Evolutionary conservation across 64 coral and sea anemone genomes (phyloP).

Genomic region (Exaiptasia diaphana): DNA sequence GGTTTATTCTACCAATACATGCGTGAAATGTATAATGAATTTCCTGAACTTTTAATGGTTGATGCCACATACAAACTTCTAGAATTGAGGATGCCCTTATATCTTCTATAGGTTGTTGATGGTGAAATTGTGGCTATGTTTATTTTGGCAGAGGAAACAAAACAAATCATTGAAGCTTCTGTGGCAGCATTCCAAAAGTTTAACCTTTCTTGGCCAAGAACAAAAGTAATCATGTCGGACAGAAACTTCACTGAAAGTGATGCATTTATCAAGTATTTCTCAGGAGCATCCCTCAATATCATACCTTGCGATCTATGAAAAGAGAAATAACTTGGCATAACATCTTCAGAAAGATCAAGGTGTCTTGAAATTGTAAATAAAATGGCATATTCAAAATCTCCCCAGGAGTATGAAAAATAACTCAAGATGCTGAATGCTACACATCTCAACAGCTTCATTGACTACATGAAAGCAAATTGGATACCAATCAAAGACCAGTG

Average conservation of each 20-base stretch:
- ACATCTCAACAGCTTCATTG: slow-evolving; percentile 17
- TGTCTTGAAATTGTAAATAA: slow-evolving; percentile 20
- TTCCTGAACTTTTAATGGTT: slow-evolving; percentile 59
- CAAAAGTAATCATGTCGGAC: slow-evolving; percentile 66
- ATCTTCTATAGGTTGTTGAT: slow-evolving; percentile 52
- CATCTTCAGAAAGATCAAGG: slow-evolving; percentile 42
- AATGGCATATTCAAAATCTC: neutral
- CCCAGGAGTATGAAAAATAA: slow-evolving; percentile 28
- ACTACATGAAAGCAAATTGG: too few species aligned
- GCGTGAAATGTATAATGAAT: slow-evolving; percentile 36
- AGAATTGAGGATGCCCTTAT: slow-evolving; percentile 61
- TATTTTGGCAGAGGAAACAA: slow-evolving; percentile 67
- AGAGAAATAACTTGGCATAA: slow-evolving; percentile 51
- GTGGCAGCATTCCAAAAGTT: slow-evolving; percentile 28
- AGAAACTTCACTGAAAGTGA: slow-evolving; percentile 67
- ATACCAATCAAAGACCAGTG: too few species aligned
- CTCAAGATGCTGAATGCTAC: slow-evolving; percentile 5
- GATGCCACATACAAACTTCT: slow-evolving; percentile 72
- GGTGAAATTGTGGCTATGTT: slow-evolving; percentile 73
- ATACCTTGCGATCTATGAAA: slow-evolving; percentile 41
- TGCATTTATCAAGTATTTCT: slow-evolving; percentile 58
- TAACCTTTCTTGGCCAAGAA: slow-evolving; percentile 26
- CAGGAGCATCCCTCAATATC: slow-evolving; percentile 46
- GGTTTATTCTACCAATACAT: slow-evolving; percentile 57
- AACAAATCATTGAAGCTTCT: slow-evolving; percentile 45